Percentiles rank a stretch among this genome's conserved stretches.
phyloP scores from a whole-genome alignment of 2,797 vertebrate species.

The Chromobotia macracanthus region DNA sequence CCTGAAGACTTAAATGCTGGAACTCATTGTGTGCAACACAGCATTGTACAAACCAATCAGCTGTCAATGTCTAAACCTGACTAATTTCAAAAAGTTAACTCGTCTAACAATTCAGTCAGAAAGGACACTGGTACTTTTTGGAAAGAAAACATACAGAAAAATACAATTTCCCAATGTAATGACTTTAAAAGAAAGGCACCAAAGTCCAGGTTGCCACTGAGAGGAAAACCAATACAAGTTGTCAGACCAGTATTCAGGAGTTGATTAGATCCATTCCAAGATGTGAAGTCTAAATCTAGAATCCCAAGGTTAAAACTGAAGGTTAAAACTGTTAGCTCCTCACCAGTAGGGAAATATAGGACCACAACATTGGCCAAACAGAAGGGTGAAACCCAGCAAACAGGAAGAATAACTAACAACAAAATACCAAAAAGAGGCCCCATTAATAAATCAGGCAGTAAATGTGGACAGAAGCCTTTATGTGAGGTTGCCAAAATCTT shows the following conservation, averaged over 20 bases:
- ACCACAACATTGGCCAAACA: conserved; percentile 73
- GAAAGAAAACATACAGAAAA: conserved; percentile 74
- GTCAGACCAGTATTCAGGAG: conserved; percentile 73
- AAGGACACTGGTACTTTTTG: conserved; percentile 75
- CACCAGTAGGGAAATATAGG: conserved; percentile 70
- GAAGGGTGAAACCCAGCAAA: conserved; percentile 72
- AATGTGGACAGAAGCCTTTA: conserved; percentile 57
- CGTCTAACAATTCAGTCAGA: conserved; percentile 60
- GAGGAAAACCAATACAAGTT: conserved; percentile 77
- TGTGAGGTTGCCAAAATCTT: conserved; percentile 44
- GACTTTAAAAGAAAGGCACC: conserved; percentile 77
- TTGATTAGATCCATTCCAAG: conserved; percentile 75
- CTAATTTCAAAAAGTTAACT: conserved; percentile 69
- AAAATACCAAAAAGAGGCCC: conserved; percentile 74
- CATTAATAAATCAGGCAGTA: conserved; percentile 69
- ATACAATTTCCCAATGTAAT: conserved; percentile 76
- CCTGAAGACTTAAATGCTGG: conserved; percentile 76
- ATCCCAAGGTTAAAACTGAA: conserved; percentile 91
- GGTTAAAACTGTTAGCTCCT: conserved; percentile 76
- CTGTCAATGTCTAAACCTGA: conserved; percentile 74
- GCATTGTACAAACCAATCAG: conserved; percentile 78
- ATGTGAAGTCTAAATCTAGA: conserved; percentile 82
- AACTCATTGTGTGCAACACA: conserved; percentile 73
- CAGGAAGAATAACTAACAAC: conserved; percentile 80
- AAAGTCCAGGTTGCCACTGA: conserved; percentile 92